Base-by-base conservation (phyloP, 2,113 vertebrate genomes). In the Chloebia gouldiae region DNA sequence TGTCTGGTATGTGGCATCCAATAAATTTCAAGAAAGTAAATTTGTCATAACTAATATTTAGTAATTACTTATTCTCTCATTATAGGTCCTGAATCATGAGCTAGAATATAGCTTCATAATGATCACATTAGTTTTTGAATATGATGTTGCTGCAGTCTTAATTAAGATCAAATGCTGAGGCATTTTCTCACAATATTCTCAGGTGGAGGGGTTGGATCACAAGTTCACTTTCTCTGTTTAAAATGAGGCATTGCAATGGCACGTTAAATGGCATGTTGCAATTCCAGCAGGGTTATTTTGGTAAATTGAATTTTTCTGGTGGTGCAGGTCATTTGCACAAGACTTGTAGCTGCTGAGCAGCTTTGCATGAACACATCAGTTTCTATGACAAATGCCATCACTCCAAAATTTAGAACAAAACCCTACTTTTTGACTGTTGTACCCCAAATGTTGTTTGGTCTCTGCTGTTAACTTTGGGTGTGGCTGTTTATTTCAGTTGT, bases 21-120 rank as follows among this genome's bases (percentile, higher is more conserved):
- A 71, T 81, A 87, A 88, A 94, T 86, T 86, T 50, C 25, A 50
- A 88, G 76, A 28, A 93, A 81, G 21, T 73, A 77, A 72, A 77
- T 86, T 92, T 86, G 23, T 86, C 82, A 42, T 80, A 80, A 80
- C 51, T 86, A 88, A 45, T 94, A 82, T 73, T 88, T 90, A 69
- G 54, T 66, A 77, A 93, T 93, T 96, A 83, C 80, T 94, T 86
- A 64, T 92, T 94, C 28, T 28, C 45, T 83, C 42, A 30, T 88
- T 88, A 79, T 54, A 47, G 10, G 68, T 78, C 44, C 33, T 84
- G 71, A 93, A 63, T 95, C 60, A 86, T 71, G 72, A 73, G 33
- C 35, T 90, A 86, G 42, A 71, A 42, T 92, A 54, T 45, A 70
- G 81, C 65, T 92, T 88, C 47, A 44, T 77, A 94, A 86, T 56